A percentile compares a stretch with the other conserved stretches of the same genome.
Conservation (phyloP, 2,797 vertebrate genomes). For the Galagoides demidoff region DNA sequence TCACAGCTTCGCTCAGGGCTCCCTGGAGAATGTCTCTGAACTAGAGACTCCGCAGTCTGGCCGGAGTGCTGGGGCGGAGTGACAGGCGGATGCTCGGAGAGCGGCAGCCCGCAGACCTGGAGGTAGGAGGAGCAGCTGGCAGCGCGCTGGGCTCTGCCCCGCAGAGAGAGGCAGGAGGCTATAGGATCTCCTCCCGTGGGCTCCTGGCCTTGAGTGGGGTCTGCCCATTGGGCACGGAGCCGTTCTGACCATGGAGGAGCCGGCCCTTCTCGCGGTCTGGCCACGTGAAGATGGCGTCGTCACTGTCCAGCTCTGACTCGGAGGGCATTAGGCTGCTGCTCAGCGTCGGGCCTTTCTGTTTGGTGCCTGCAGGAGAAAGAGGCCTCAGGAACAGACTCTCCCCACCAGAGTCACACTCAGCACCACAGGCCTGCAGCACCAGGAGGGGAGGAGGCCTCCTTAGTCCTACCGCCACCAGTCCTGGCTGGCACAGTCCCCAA, state of each 20-base stretch:
- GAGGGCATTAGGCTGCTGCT: slow-evolving; percentile 98
- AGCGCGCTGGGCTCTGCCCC: background rate
- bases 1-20: slow-evolving; percentile 82
- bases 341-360: slow-evolving; percentile 91
- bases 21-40: slow-evolving; percentile 76
- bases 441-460: background rate
- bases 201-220: slow-evolving; percentile 91
- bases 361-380: slow-evolving; percentile 85
- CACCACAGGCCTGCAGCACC: background rate
- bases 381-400: background rate
- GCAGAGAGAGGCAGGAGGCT: slow-evolving; percentile 79
- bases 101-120: slow-evolving; percentile 24
- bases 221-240: slow-evolving; percentile 95
- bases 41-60: slow-evolving; percentile 86
- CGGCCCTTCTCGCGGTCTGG: slow-evolving; percentile 96
- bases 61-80: background rate
- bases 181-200: slow-evolving; percentile 95
- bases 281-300: slow-evolving; percentile 95
- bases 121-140: slow-evolving; percentile 37
- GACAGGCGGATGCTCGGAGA: slow-evolving; percentile 21
- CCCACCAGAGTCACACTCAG: background rate
- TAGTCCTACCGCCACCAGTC: background rate
- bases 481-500: background rate
- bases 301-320: slow-evolving; percentile 97
- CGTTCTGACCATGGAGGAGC: slow-evolving; percentile 95